These are phyloP conservation scores for Ovibos moschatus DNA, from an alignment of 2,113 vertebrate species.

Conservation along the genomic window DNA sequence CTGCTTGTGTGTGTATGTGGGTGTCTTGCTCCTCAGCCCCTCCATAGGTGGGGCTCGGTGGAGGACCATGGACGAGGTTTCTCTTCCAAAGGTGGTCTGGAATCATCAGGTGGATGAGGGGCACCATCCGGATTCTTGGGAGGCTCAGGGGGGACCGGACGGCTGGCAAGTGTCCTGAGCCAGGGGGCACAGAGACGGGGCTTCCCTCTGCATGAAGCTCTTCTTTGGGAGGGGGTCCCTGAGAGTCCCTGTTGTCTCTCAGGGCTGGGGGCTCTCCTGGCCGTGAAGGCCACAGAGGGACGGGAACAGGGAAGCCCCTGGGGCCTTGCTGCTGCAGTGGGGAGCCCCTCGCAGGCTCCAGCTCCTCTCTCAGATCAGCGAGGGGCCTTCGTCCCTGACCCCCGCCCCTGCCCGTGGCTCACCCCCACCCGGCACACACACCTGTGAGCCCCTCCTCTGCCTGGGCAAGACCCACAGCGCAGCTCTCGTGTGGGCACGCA, in stretches of 20 bases:
- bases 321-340: background rate
- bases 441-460: background rate
- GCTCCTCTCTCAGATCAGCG: background rate
- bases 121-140: background rate
- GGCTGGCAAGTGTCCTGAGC: background rate
- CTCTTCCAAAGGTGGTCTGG: background rate
- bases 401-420: background rate
- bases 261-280: background rate
- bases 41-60: background rate
- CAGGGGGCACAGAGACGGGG: background rate
- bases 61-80: background rate
- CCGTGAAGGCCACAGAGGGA: background rate
- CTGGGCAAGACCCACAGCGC: background rate
- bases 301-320: background rate
- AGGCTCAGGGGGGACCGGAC: background rate
- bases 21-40: background rate
- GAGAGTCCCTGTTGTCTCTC: no score
- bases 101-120: background rate
- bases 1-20: background rate
- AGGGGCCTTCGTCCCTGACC: background rate
- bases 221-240: background rate
- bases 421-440: fast-evolving
- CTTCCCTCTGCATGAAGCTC: background rate
- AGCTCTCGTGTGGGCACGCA: background rate
- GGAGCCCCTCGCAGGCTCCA: no score